These are phyloP conservation scores for Microplitis deprimator DNA, from an alignment of 2,888 invertebrate species.

Conservation along the genomic window DNA sequence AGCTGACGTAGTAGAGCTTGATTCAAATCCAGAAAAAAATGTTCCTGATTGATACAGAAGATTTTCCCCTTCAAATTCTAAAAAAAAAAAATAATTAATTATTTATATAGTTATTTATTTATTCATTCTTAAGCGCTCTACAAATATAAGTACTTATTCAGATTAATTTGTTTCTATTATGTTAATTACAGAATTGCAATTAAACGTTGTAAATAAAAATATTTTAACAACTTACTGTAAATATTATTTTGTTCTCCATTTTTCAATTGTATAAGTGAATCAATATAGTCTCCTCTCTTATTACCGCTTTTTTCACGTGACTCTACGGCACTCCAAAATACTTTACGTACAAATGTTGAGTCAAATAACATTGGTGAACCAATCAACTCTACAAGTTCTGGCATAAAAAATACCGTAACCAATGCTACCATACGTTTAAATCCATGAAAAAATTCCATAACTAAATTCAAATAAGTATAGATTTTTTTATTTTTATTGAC, in stretches of 20 bases:
- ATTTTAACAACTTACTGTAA: conserved; percentile 57
- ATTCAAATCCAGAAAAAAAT: conserved; percentile 67
- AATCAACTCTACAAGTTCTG: conserved; percentile 62
- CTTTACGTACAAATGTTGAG: conserved; percentile 59
- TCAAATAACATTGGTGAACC: conserved; percentile 61
- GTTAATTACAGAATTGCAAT: no score
- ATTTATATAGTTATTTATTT: conserved; percentile 4
- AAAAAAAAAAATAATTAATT: conserved; percentile 7
- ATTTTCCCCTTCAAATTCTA: conserved; percentile 66
- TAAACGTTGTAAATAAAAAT: no score
- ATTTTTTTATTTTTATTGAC: no score
- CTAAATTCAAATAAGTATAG: conserved; percentile 47
- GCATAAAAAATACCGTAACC: conserved; percentile 64
- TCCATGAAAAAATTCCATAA: conserved; percentile 61
- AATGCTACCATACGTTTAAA: conserved; percentile 65
- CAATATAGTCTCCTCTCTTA: conserved; percentile 64
- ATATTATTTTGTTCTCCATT: conserved; percentile 62
- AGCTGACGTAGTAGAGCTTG: conserved; percentile 60
- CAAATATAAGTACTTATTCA: no score
- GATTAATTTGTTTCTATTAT: no score
- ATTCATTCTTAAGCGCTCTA: not conserved
- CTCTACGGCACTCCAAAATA: conserved; percentile 62
- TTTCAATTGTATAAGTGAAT: conserved; percentile 62
- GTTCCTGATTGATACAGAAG: conserved; percentile 64
- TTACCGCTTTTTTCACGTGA: conserved; percentile 57